A percentile compares a stretch with the other conserved stretches of the same genome.
Evolutionary conservation across 2,113 vertebrate genomes (phyloP).

Genomic region (Galemys pyrenaicus): DNA sequence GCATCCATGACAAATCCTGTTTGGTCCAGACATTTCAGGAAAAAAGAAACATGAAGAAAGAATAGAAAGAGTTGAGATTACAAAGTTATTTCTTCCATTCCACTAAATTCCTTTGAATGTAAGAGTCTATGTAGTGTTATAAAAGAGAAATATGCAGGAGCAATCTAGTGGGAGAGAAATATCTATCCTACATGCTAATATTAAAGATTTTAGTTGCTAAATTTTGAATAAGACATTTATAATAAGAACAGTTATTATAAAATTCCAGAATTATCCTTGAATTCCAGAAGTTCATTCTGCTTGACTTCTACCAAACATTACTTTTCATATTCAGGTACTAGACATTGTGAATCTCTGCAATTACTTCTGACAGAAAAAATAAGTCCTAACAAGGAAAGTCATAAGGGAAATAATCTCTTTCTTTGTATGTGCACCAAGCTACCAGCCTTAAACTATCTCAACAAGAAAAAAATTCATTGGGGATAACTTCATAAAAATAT

Average conservation of each 20-base stretch:
- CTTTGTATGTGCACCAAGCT: too few species aligned
- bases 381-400: neutral
- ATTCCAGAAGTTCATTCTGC: neutral
- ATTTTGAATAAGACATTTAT: neutral
- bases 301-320: neutral
- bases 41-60: neutral
- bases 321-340: neutral
- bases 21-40: neutral
- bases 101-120: neutral
- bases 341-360: neutral
- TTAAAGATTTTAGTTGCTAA: conserved; percentile 15
- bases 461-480: too few species aligned
- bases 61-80: neutral
- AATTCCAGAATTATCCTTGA: neutral
- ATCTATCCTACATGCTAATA: neutral
- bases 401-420: too few species aligned
- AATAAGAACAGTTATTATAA: neutral
- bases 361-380: neutral
- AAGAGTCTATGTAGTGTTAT: neutral
- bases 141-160: neutral
- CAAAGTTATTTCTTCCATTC: conserved; percentile 24
- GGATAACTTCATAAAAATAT: too few species aligned
- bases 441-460: neutral
- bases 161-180: neutral
- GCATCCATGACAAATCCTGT: neutral